Percentiles rank a stretch among this genome's conserved stretches.
Evolutionary conservation across 2,797 vertebrate genomes (phyloP).

Genomic region (Syngnathus rostellatus): DNA sequence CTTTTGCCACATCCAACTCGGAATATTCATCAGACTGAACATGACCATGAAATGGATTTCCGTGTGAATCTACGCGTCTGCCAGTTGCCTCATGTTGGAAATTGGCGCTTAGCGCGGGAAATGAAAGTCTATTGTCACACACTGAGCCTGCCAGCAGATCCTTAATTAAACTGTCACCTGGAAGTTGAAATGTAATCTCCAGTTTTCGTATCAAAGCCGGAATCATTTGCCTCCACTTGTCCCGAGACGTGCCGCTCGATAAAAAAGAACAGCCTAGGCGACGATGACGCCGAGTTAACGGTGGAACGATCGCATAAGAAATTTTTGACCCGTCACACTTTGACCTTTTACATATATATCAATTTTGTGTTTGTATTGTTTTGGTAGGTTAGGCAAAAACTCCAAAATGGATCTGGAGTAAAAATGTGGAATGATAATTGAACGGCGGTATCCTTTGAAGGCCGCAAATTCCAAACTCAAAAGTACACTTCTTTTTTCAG

Average conservation of each 20-base stretch:
- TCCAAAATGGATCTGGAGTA: not conserved
- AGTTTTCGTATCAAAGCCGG: conserved; percentile 69
- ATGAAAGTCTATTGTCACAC: conserved; percentile 73
- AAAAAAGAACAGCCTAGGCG: conserved; percentile 41
- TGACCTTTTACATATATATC: conserved; percentile 18
- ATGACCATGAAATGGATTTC: conserved; percentile 71
- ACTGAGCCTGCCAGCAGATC: conserved; percentile 64
- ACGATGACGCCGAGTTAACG: conserved; percentile 47
- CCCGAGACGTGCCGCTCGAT: conserved; percentile 55
- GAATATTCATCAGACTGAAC: conserved; percentile 70
- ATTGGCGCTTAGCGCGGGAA: conserved; percentile 72
- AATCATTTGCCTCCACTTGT: conserved; percentile 68
- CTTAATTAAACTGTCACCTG: conserved; percentile 80
- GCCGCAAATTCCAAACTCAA: not conserved
- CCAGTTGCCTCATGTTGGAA: conserved; percentile 64
- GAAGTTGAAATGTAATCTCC: conserved; percentile 70
- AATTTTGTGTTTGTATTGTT: not conserved
- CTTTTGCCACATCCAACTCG: conserved; percentile 54
- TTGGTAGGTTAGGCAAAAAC: not conserved
- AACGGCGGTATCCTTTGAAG: not conserved
- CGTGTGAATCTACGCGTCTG: conserved; percentile 69
- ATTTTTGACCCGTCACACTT: conserved; percentile 38
- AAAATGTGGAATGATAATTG: not conserved
- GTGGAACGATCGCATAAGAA: conserved; percentile 35
- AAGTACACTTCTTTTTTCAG: not conserved